A percentile compares a stretch with the other conserved stretches of the same genome.
Evolutionary conservation across 2,797 vertebrate species (phyloP).

Genomic region (Phalanger gymnotis): DNA sequence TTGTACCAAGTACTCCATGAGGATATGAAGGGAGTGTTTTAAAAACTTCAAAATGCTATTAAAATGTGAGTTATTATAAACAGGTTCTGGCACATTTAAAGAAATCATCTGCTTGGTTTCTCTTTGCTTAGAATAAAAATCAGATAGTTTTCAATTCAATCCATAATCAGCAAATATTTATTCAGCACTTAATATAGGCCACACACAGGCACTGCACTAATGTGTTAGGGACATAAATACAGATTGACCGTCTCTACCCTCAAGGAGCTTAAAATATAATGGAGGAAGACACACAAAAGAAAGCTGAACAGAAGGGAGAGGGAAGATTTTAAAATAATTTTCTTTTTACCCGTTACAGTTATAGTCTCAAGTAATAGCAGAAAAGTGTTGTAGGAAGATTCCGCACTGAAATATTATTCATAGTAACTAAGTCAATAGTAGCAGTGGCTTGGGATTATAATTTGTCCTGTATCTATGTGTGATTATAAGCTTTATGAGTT

Average conservation of each 20-base stretch:
- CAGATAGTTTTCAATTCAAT: neutral
- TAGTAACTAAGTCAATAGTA: conserved; percentile 15
- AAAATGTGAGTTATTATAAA: neutral
- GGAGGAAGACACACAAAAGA: neutral
- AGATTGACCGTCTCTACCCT: neutral
- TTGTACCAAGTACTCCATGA: neutral
- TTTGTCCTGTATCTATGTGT: neutral
- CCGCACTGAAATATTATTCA: conserved; percentile 38
- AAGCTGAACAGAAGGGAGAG: neutral
- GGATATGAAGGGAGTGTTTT: neutral
- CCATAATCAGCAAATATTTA: neutral
- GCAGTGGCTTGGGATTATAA: neutral
- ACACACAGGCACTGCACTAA: neutral
- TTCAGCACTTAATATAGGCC: neutral
- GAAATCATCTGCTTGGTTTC: neutral
- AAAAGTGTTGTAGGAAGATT: conserved; percentile 47
- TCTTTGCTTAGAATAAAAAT: neutral
- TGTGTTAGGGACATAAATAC: neutral
- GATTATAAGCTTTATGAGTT: neutral
- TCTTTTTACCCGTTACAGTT: conserved; percentile 18
- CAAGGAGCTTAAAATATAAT: neutral
- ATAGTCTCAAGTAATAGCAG: conserved; percentile 26
- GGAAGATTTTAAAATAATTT: conserved; percentile 6
- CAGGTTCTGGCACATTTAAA: neutral
- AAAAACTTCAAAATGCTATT: neutral